These are phyloP conservation scores for Scaptodrosophila lebanonensis DNA, from an alignment of 1,140 invertebrate genomes.

Conservation along the genomic window DNA sequence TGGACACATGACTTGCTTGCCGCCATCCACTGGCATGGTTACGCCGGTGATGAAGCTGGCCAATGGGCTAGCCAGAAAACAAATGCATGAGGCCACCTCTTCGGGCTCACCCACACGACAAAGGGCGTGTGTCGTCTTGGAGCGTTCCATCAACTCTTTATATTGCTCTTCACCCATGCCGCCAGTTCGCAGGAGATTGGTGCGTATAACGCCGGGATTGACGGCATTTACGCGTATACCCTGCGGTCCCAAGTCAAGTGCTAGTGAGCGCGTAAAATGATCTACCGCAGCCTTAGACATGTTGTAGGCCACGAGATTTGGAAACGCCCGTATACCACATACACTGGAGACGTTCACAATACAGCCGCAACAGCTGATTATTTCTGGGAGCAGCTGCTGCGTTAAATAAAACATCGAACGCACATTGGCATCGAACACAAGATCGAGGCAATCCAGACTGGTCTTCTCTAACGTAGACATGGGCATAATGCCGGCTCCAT, in stretches of 20 bases:
- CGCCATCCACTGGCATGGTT: conserved; percentile 87
- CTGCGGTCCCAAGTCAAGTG: conserved; percentile 86
- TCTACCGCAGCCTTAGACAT: conserved; percentile 92
- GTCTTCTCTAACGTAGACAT: conserved; percentile 83
- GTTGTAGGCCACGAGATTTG: conserved; percentile 86
- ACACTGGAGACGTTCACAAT: conserved; percentile 95
- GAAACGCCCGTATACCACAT: conserved; percentile 86
- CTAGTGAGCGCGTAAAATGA: conserved; percentile 90
- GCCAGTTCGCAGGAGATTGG: conserved; percentile 86
- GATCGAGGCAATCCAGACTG: conserved; percentile 88
- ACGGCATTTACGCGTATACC: conserved; percentile 90
- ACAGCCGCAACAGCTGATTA: too few relatives aligned
- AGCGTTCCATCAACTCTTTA: conserved; percentile 84
- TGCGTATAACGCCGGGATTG: conserved; percentile 87
- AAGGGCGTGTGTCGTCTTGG: conserved; percentile 86
- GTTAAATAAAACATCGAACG: conserved; percentile 89
- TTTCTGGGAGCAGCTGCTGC: conserved; percentile 68
- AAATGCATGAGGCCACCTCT: conserved; percentile 88
- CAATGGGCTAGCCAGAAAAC: conserved; percentile 87
- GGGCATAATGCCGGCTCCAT: conserved; percentile 89
- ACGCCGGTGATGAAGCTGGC: conserved; percentile 89
- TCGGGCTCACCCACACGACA: conserved; percentile 84
- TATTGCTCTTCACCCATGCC: conserved; percentile 85
- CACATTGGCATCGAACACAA: conserved; percentile 90
- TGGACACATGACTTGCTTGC: conserved; percentile 37